Evolutionary conservation across 1,140 invertebrate species (phyloP).

Genomic region (Drosophila rhopaloa): DNA sequence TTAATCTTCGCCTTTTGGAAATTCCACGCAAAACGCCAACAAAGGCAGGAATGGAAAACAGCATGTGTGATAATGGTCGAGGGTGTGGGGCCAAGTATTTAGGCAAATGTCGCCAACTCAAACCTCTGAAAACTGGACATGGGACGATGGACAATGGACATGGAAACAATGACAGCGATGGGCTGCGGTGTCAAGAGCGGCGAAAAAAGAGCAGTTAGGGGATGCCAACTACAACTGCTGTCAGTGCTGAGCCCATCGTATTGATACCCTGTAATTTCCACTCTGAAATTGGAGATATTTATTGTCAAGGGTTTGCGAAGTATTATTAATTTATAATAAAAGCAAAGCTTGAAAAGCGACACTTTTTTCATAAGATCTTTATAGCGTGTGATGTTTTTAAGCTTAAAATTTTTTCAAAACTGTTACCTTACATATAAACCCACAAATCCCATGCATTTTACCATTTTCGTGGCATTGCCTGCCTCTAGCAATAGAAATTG

Average conservation of each 20-base stretch:
- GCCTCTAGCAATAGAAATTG: too few species aligned
- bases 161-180: constrained; percentile 43
- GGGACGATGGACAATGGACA: constrained; percentile 22
- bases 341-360: too few species aligned
- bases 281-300: too few species aligned
- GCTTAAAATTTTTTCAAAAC: too few species aligned
- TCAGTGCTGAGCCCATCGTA: not conserved
- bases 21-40: constrained; percentile 34
- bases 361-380: too few species aligned
- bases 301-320: too few species aligned
- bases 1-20: constrained; percentile 45
- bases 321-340: too few species aligned
- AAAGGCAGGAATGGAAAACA: constrained; percentile 20
- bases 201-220: not conserved
- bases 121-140: constrained; percentile 10
- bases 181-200: constrained; percentile 13
- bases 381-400: too few species aligned
- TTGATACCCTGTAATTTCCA: constrained; percentile 2
- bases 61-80: constrained; percentile 44
- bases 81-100: constrained; percentile 34
- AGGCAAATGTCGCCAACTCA: constrained; percentile 45
- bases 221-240: constrained; percentile 1
- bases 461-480: too few species aligned
- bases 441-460: too few species aligned
- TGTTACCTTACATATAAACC: too few species aligned